phyloP scores from a whole-genome alignment of 1,140 invertebrate genomes.

The Papilio machaon region DNA sequence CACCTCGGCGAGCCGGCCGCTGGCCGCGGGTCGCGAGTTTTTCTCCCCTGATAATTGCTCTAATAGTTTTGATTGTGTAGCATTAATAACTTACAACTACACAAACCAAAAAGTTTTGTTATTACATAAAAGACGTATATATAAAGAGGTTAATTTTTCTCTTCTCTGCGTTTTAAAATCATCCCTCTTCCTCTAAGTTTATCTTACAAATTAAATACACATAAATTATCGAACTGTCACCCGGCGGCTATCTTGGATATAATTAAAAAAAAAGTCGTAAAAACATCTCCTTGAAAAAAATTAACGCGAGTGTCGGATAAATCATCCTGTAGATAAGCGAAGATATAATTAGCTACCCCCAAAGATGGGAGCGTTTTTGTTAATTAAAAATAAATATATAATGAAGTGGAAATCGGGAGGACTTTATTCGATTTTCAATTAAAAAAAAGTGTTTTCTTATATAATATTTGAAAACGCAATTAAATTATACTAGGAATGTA shows the following conservation, averaged over 20 bases:
- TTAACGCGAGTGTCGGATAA: constrained; percentile 48
- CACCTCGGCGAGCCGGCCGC: constrained; percentile 50
- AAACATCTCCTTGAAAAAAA: constrained; percentile 34
- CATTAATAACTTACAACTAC: neutral
- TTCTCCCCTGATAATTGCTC: constrained; percentile 39
- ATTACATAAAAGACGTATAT: neutral
- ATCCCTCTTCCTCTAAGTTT: neutral
- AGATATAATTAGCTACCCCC: constrained; percentile 58
- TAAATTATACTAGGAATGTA: neutral
- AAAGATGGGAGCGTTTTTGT: constrained; percentile 50
- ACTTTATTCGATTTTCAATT: constrained; percentile 47
- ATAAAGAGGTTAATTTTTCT: neutral
- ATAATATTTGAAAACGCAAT: neutral
- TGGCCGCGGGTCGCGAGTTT: constrained; percentile 42
- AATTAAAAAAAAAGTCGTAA: constrained; percentile 47
- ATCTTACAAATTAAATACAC: constrained; percentile 30
- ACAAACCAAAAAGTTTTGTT: neutral
- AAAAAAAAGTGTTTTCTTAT: constrained; percentile 3
- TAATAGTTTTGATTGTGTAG: constrained; percentile 27
- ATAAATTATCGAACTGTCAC: constrained; percentile 32
- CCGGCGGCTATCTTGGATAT: constrained; percentile 45
- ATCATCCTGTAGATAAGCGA: constrained; percentile 59
- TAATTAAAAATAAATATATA: constrained; percentile 77
- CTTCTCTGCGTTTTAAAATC: neutral
- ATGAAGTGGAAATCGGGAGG: constrained; percentile 59